Percentiles rank a stretch among this genome's conserved stretches.
Evolutionary conservation across 2,888 invertebrate species (phyloP).

Genomic region (Physocephala rufipes): DNA sequence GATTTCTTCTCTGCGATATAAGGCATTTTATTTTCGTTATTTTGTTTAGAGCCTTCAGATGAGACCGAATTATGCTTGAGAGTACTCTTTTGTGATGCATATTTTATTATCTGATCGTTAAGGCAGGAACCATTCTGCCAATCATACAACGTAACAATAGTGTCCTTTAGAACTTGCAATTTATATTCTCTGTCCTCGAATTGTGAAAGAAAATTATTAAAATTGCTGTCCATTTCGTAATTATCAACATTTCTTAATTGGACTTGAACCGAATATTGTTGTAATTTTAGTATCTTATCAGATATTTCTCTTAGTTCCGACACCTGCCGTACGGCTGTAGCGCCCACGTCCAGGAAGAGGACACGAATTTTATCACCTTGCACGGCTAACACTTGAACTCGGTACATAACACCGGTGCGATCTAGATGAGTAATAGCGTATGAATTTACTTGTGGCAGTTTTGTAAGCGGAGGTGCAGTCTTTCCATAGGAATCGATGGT

Average conservation of each 20-base stretch:
- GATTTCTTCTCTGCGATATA: neutral
- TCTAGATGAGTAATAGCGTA: conserved; percentile 43
- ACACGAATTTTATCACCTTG: conserved; percentile 40
- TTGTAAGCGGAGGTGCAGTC: conserved; percentile 34
- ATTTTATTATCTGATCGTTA: conserved; percentile 41
- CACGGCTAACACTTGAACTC: conserved; percentile 42
- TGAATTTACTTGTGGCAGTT: conserved; percentile 36
- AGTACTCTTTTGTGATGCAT: conserved; percentile 8
- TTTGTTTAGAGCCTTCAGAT: neutral
- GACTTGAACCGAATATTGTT: conserved; percentile 37
- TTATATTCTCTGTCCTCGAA: conserved; percentile 43
- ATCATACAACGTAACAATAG: neutral
- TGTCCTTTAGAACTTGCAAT: conserved; percentile 32
- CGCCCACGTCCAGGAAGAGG: conserved; percentile 44
- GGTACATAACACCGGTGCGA: conserved; percentile 39
- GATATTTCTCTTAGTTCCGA: conserved; percentile 44
- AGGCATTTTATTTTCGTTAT: neutral
- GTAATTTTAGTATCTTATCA: conserved; percentile 38
- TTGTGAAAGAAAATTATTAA: conserved; percentile 36
- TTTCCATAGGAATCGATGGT: conserved; percentile 40
- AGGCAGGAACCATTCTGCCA: conserved; percentile 31
- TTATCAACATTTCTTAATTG: conserved; percentile 38
- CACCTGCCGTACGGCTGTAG: conserved; percentile 37
- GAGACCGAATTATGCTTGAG: neutral
- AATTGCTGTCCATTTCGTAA: conserved; percentile 26